Conservation (phyloP, 1,140 invertebrate species). For the Drosophila serrata region DNA sequence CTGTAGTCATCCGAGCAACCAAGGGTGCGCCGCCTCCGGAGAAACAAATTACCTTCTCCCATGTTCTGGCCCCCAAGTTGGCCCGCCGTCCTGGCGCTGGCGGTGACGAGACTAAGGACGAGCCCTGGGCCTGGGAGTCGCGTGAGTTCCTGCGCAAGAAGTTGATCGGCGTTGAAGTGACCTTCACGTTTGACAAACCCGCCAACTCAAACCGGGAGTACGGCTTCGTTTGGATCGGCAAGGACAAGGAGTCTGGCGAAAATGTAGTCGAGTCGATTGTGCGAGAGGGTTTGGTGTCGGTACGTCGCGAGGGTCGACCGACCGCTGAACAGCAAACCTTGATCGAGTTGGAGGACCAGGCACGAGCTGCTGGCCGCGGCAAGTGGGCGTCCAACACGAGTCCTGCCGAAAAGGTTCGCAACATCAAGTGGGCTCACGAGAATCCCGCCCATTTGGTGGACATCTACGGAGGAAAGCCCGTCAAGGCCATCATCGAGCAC, state of each 20-base stretch:
- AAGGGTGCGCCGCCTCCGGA: constrained; percentile 94
- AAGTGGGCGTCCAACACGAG: constrained; percentile 89
- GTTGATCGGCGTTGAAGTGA: constrained; percentile 95
- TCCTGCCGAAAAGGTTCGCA: constrained; percentile 90
- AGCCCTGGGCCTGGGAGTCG: constrained; percentile 98
- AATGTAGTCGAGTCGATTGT: constrained; percentile 96
- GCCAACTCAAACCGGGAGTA: constrained; percentile 93
- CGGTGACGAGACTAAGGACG: constrained; percentile 92
- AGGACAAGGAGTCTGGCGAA: constrained; percentile 91
- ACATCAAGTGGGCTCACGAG: constrained; percentile 95
- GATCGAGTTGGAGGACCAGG: constrained; percentile 95
- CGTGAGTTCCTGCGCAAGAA: constrained; percentile 97
- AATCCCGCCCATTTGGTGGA: constrained; percentile 94
- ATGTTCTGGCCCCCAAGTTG: constrained; percentile 96
- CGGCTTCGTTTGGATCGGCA: constrained; percentile 94
- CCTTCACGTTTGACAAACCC: constrained; percentile 91
- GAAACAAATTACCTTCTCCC: constrained; percentile 94
- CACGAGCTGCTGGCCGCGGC: constrained; percentile 94
- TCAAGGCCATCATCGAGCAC: constrained; percentile 96
- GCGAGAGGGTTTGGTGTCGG: constrained; percentile 94
- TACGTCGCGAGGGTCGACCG: constrained; percentile 91
- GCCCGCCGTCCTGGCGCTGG: constrained; percentile 90
- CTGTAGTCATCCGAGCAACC: constrained; percentile 93
- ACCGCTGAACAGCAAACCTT: constrained; percentile 90
- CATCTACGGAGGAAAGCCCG: constrained; percentile 91